Conservation (phyloP, 2,797 vertebrate species). For the Trematomus bernacchii region DNA sequence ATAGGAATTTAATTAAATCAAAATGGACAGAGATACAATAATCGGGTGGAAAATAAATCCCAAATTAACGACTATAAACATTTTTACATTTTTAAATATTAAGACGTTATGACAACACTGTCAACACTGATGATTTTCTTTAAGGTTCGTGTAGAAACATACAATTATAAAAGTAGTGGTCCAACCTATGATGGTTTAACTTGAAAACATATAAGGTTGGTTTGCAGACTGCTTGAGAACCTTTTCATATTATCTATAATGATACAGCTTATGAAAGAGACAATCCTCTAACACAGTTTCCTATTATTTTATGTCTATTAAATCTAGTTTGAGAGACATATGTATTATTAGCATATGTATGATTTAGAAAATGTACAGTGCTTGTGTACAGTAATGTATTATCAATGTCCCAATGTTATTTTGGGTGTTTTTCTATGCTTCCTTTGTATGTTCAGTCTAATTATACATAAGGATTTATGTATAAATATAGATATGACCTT, state of each 20-base stretch:
- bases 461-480: neutral
- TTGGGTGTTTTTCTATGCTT: neutral
- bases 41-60: too few relatives aligned
- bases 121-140: neutral
- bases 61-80: too few relatives aligned
- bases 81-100: too few relatives aligned
- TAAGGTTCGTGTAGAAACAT: neutral
- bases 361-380: neutral
- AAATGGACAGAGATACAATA: too few relatives aligned
- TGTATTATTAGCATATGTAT: neutral
- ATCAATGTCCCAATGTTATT: neutral
- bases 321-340: too few relatives aligned
- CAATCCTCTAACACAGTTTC: too few relatives aligned
- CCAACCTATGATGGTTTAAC: neutral
- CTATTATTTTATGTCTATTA: too few relatives aligned
- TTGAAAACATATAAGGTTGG: neutral
- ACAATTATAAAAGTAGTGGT: neutral
- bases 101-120: too few relatives aligned
- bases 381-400: neutral
- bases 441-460: neutral
- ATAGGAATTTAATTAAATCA: too few relatives aligned
- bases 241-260: neutral
- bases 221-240: neutral
- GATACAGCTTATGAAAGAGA: neutral
- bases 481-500: slow-evolving; percentile 4